A percentile compares a stretch with the other conserved stretches of the same genome.
These are phyloP conservation scores for Malurus leucopterus DNA, from an alignment of 2,797 vertebrate genomes.

Conservation along the genomic window DNA sequence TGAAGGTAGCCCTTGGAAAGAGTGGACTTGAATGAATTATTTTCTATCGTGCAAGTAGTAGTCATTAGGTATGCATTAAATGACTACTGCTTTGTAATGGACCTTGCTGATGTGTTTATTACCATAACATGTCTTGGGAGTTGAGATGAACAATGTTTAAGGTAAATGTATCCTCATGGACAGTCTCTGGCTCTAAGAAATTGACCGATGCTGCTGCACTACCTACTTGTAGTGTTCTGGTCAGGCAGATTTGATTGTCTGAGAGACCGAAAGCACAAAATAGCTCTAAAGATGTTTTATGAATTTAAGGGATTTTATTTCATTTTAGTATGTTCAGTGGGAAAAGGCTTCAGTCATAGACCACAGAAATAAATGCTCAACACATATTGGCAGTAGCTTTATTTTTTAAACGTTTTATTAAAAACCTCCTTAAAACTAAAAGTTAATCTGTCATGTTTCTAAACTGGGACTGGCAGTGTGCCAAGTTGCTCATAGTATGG, in stretches of 20 bases:
- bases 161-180: not conserved
- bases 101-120: slow-evolving; percentile 20
- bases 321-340: not conserved
- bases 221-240: not conserved
- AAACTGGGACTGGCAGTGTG: not conserved
- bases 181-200: not conserved
- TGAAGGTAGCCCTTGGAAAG: slow-evolving; percentile 18
- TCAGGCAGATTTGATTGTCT: not conserved
- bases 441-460: not conserved
- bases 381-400: slow-evolving; percentile 52
- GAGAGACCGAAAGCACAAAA: not conserved
- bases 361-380: not conserved
- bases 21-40: not conserved
- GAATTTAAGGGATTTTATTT: not conserved
- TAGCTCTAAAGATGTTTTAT: not conserved
- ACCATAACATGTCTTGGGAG: not conserved
- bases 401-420: not conserved
- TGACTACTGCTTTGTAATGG: slow-evolving; percentile 14
- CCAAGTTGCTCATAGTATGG: not conserved
- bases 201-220: not conserved
- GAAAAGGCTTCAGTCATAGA: not conserved
- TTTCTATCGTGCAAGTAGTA: not conserved
- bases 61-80: slow-evolving; percentile 22
- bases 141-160: slow-evolving; percentile 25
- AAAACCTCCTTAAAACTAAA: not conserved